Percentiles rank a stretch among this genome's conserved stretches.
Evolutionary conservation across 2,113 vertebrate species (phyloP).

Genomic region (Malurus alboscapulatus): DNA sequence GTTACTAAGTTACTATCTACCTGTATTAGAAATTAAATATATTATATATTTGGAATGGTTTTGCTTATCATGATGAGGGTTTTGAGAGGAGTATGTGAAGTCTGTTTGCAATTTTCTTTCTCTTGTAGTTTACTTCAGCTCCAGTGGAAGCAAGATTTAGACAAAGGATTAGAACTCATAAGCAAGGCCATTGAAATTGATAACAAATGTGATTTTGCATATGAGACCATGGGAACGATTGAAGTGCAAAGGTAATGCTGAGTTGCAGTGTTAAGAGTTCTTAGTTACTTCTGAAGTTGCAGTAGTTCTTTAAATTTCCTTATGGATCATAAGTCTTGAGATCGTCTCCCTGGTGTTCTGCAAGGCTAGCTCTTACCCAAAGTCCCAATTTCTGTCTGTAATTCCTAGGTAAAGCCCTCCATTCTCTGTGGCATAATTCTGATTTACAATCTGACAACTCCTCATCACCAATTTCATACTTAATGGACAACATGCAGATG

Average conservation of each 20-base stretch:
- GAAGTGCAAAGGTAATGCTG: slow-evolving; percentile 93
- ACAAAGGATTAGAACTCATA: slow-evolving; percentile 95
- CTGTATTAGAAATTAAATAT: background rate
- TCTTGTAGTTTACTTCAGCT: slow-evolving; percentile 92
- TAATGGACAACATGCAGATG: background rate
- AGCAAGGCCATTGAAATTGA: slow-evolving; percentile 99
- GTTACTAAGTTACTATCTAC: background rate
- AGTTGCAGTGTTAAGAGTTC: background rate
- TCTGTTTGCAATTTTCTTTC: background rate
- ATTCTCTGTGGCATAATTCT: background rate
- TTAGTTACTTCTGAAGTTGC: background rate
- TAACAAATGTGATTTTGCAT: slow-evolving; percentile 99
- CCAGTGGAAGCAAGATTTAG: slow-evolving; percentile 98
- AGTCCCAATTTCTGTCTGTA: background rate
- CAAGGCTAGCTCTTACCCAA: background rate
- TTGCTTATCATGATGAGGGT: background rate
- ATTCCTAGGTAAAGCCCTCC: background rate
- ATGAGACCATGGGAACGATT: slow-evolving; percentile 99
- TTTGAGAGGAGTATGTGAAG: background rate
- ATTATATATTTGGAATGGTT: background rate
- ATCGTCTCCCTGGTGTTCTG: background rate
- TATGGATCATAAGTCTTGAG: background rate
- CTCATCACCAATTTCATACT: background rate
- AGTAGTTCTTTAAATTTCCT: background rate
- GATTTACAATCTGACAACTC: background rate